Evolutionary conservation across 92 coral and sea anemone genomes (phyloP).

Genomic region (Palythoa heliodiscus): DNA sequence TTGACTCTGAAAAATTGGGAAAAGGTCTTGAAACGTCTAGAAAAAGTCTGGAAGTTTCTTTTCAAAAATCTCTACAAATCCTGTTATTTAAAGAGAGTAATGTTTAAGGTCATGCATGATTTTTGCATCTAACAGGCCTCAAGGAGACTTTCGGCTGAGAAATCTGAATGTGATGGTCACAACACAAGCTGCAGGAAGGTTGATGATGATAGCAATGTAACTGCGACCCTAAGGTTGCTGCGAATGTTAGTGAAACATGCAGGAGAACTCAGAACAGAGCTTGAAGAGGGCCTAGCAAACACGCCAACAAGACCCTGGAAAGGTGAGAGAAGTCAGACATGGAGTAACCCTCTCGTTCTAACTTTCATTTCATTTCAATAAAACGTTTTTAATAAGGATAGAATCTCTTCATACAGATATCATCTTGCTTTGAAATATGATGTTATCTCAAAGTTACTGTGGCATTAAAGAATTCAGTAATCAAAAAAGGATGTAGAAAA

Average conservation of each 20-base stretch:
- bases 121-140: constrained; percentile 5
- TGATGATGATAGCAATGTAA: constrained; percentile 94
- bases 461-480: neutral
- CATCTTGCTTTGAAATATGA: too few species aligned
- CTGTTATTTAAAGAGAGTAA: too few species aligned
- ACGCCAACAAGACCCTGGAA: constrained; percentile 99
- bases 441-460: neutral
- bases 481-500: too few species aligned
- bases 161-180: constrained; percentile 42
- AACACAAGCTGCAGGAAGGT: constrained; percentile 53
- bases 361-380: too few species aligned
- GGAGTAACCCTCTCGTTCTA: neutral
- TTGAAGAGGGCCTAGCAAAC: constrained; percentile 84
- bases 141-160: constrained; percentile 30
- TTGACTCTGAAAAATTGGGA: too few species aligned
- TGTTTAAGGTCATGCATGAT: neutral
- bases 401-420: too few species aligned
- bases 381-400: too few species aligned
- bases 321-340: constrained; percentile 58
- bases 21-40: too few species aligned
- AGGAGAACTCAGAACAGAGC: constrained; percentile 84
- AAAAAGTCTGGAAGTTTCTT: too few species aligned
- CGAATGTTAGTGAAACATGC: constrained; percentile 98
- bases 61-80: too few species aligned
- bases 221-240: constrained; percentile 94